phyloP scores from a whole-genome alignment of 2,113 vertebrate genomes.

The Leucosticte australis region DNA sequence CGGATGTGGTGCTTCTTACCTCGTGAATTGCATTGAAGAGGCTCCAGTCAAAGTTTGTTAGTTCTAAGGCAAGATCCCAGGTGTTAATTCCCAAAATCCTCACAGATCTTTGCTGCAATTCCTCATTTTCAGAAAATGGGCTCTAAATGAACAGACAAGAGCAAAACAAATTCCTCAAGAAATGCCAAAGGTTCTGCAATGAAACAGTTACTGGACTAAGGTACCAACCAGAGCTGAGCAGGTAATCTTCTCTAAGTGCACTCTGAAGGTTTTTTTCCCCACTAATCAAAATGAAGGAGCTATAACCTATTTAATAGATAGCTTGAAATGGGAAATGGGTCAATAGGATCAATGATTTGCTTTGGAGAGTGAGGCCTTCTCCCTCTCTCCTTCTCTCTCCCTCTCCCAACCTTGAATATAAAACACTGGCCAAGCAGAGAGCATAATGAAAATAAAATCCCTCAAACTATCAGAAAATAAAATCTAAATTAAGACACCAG shows the following conservation, averaged over 20 bases:
- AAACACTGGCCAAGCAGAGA: slow-evolving; percentile 37
- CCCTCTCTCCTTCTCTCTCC: not conserved
- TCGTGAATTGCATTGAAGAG: slow-evolving; percentile 92
- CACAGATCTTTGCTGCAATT: slow-evolving; percentile 84
- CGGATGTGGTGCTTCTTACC: slow-evolving; percentile 69
- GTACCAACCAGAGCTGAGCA: slow-evolving; percentile 2
- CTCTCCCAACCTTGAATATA: slow-evolving; percentile 36
- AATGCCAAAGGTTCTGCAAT: not conserved
- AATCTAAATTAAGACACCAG: slow-evolving; percentile 41
- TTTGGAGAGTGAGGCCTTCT: not conserved
- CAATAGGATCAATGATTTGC: slow-evolving; percentile 57
- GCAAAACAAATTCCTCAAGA: slow-evolving; percentile 19
- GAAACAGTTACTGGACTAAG: not conserved
- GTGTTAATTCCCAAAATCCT: slow-evolving; percentile 93
- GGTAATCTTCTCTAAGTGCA: slow-evolving; percentile 60
- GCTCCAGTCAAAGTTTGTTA: slow-evolving; percentile 93
- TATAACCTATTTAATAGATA: slow-evolving; percentile 62
- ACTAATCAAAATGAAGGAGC: slow-evolving; percentile 58
- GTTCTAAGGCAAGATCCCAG: slow-evolving; percentile 92
- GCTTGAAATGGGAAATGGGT: slow-evolving; percentile 32
- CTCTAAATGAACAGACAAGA: slow-evolving; percentile 74
- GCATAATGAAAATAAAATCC: slow-evolving; percentile 63
- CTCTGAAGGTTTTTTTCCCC: not conserved
- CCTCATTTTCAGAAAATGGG: slow-evolving; percentile 85
- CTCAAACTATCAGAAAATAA: slow-evolving; percentile 44